Evolutionary conservation across 1,140 invertebrate species (phyloP), one percentile per base, ranked within the genome.

Genomic region (Anthonomus grandis): DNA sequence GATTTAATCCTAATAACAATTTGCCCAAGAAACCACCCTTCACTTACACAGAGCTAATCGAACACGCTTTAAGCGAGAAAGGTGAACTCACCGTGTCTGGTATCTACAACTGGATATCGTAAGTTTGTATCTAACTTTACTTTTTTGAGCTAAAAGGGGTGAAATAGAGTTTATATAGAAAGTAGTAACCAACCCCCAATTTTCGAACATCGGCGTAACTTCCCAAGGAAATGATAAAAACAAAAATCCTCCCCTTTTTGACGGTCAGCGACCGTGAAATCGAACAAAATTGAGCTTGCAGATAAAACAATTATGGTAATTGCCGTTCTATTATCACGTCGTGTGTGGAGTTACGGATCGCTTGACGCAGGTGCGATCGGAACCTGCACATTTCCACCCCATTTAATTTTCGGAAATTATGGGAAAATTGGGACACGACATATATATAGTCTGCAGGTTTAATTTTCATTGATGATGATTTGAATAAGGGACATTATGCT

Each of bases 41-140:
- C 62, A 91, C 89, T 0, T 93, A 93, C 64, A 91, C 90, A 0
- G 90, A 93, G 71, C 77, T 93, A 49, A 93, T 93, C 58, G 89
- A 92, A 73, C 83, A 88, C 67, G 90, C 90, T 37, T 71, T 93
- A 41, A 81, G 83, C 64, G 90, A 91, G 70, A 88, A 84, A 66
- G 88, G 89, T 39, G 87, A 91, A 72, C 75, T 93, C 39, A 92
- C 90, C 1, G 90, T 93, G n/a, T 91, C 90, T 5, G 89, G 86
- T 23, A 92, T 93, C 65, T 93, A 93, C 72, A 86, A 89, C 60
- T 93, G 90, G 90, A 93, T 93, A 63, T 91, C 89, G 90, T 93
- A 79, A 92, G 90, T 89, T n/a, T n/a, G n/a, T n/a, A n/a, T n/a
- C n/a, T n/a, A n/a, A n/a, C n/a, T n/a, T n/a, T n/a, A n/a, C n/a